phyloP scores from a whole-genome alignment of 2,113 vertebrate species.

The Sterrhoptilus dennistouni region DNA sequence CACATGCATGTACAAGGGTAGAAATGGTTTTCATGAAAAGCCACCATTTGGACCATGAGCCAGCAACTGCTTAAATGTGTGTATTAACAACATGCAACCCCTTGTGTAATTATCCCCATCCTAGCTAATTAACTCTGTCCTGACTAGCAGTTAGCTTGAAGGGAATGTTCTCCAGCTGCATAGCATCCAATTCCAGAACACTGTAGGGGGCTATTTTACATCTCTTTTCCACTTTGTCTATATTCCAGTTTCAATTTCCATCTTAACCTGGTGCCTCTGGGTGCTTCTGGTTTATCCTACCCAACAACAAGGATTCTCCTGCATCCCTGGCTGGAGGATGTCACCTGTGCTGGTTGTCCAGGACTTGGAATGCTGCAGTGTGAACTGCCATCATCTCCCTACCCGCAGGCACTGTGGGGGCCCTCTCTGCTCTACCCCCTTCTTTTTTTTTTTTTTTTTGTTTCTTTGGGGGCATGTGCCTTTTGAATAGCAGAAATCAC shows the following conservation, averaged over 20 bases:
- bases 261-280: not conserved
- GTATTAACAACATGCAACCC: too few species aligned
- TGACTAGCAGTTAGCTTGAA: not conserved
- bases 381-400: not conserved
- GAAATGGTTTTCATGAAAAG: not conserved
- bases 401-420: accelerated
- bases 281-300: not conserved
- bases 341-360: not conserved
- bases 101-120: not conserved
- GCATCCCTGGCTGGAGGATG: not conserved
- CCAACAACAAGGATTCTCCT: not conserved
- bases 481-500: not conserved
- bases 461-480: not conserved
- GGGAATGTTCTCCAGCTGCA: not conserved
- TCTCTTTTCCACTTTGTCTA: not conserved
- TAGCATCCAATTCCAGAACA: not conserved
- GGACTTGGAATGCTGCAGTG: not conserved
- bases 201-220: not conserved
- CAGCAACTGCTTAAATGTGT: not conserved
- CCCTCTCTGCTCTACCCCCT: not conserved
- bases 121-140: not conserved
- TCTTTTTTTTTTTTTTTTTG: too few species aligned
- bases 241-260: not conserved
- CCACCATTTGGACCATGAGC: not conserved
- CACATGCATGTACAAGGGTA: accelerated